phyloP scores from a whole-genome alignment of 2,888 invertebrate species.

The Tridacna crocea region DNA sequence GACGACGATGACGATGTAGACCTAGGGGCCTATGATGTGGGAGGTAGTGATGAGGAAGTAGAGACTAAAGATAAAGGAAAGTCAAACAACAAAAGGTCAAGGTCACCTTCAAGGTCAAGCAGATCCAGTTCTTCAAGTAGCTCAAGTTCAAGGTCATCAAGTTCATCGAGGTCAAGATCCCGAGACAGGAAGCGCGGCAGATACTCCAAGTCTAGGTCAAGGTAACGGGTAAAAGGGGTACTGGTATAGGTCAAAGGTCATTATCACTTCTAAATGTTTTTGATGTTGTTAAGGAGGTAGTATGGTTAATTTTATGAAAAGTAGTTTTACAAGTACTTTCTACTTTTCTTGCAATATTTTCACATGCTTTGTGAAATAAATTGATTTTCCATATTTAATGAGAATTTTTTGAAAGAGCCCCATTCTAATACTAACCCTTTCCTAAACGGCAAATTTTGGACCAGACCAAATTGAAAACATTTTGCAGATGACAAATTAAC shows the following conservation, averaged over 20 bases:
- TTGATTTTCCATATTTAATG: too few relatives aligned
- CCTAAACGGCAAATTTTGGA: too few relatives aligned
- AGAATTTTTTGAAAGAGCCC: too few relatives aligned
- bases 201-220: constrained; percentile 78
- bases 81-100: constrained; percentile 57
- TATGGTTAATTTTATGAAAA: neutral
- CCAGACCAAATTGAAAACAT: too few relatives aligned
- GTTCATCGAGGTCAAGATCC: constrained; percentile 63
- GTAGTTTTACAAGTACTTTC: too few relatives aligned
- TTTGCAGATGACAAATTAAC: too few relatives aligned
- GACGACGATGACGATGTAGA: constrained; percentile 85
- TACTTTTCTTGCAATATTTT: too few relatives aligned
- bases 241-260: constrained; percentile 75
- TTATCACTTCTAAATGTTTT: constrained; percentile 66
- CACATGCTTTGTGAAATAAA: too few relatives aligned
- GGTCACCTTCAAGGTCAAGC: constrained; percentile 63
- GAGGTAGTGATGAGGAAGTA: constrained; percentile 88
- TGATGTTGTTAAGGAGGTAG: constrained; percentile 13
- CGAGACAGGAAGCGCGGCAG: constrained; percentile 59
- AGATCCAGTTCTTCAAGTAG: constrained; percentile 67
- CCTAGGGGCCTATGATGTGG: constrained; percentile 91
- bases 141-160: constrained; percentile 63
- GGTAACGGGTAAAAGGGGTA: constrained; percentile 75
- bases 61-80: constrained; percentile 82
- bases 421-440: too few relatives aligned